These are phyloP conservation scores for Anguilla rostrata DNA, from an alignment of 2,113 vertebrate species.

Conservation along the genomic window DNA sequence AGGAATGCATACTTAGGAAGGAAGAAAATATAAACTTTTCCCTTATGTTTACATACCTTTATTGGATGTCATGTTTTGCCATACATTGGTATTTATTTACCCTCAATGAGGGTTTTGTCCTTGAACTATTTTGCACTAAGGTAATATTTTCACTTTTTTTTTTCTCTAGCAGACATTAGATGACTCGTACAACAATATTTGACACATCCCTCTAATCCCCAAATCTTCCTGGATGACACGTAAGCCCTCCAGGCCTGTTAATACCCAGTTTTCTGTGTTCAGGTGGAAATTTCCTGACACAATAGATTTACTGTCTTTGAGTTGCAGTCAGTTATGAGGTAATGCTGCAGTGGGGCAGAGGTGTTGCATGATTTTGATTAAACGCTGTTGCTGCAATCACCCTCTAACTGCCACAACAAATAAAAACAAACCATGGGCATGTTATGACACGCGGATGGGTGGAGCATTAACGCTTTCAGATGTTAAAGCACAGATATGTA, in stretches of 20 bases:
- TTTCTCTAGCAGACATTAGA: neutral
- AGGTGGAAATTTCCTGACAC: neutral
- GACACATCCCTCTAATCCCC: neutral
- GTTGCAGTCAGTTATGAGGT: neutral
- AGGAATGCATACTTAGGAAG: no score
- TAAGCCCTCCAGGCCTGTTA: neutral
- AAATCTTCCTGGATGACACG: neutral
- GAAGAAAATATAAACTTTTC: no score
- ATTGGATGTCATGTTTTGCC: no score
- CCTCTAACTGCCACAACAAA: no score
- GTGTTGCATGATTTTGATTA: neutral
- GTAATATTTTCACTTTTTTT: neutral
- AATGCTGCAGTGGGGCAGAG: neutral
- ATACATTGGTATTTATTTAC: neutral
- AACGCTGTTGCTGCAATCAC: neutral
- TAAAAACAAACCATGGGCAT: neutral
- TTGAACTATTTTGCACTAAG: neutral
- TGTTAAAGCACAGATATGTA: no score
- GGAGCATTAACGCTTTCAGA: no score
- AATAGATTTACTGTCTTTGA: neutral
- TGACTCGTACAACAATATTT: neutral
- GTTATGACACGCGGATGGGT: no score
- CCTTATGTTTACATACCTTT: no score
- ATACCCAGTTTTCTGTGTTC: neutral
- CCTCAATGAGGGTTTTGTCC: neutral